phyloP scores from a whole-genome alignment of 2,888 invertebrate species.

The Sympetrum striolatum region DNA sequence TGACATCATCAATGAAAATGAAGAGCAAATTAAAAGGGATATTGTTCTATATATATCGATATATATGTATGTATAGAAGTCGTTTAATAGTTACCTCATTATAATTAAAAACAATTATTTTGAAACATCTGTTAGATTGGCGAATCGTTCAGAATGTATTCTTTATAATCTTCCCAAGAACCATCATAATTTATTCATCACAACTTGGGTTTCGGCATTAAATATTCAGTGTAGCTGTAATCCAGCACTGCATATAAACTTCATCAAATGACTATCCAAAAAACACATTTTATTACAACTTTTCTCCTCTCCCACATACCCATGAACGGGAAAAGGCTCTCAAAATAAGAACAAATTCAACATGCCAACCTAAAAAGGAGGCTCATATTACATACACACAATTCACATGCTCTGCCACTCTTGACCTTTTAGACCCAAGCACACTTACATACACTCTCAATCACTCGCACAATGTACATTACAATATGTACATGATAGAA shows the following conservation, averaged over 20 bases:
- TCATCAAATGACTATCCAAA: conserved; percentile 43
- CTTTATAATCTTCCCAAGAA: conserved; percentile 18
- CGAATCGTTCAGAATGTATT: conserved; percentile 21
- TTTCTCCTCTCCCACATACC: conserved; percentile 43
- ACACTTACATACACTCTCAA: not conserved
- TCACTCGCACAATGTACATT: conserved; percentile 34
- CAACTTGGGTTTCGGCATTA: conserved; percentile 35
- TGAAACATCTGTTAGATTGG: conserved; percentile 6
- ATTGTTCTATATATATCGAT: conserved; percentile 16
- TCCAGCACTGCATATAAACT: conserved; percentile 39
- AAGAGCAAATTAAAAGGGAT: conserved; percentile 19
- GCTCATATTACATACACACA: conserved; percentile 8
- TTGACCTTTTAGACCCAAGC: not conserved
- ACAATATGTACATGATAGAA: conserved; percentile 42
- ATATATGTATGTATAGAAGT: conserved; percentile 25
- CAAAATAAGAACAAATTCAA: conserved; percentile 44
- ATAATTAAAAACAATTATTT: conserved; percentile 31
- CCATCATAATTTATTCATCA: conserved; percentile 28
- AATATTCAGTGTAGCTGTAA: conserved; percentile 31
- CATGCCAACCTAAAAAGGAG: conserved; percentile 29
- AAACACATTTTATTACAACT: conserved; percentile 37
- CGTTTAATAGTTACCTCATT: conserved; percentile 27
- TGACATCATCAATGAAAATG: conserved; percentile 8
- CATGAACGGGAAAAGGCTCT: conserved; percentile 40
- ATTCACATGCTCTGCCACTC: not conserved